These are phyloP conservation scores for Gallinago nigripennis DNA, from an alignment of 2,797 vertebrate genomes.

Conservation along the genomic window DNA sequence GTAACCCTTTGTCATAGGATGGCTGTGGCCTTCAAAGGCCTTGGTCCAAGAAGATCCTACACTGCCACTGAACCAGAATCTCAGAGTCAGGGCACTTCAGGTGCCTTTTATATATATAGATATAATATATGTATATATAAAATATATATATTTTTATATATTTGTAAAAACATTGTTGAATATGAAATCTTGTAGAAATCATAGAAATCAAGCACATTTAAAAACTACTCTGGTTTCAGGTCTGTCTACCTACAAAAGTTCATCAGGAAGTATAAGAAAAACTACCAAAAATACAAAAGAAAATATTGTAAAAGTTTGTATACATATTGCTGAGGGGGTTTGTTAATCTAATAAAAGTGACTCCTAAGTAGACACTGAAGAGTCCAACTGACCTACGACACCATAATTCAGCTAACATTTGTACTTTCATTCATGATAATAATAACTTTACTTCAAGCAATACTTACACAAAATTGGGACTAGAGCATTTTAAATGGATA, in stretches of 20 bases:
- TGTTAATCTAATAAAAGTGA: neutral
- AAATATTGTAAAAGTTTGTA: neutral
- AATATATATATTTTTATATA: neutral
- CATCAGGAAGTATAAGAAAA: neutral
- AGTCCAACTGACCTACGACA: neutral
- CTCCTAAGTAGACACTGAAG: neutral
- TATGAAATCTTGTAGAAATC: neutral
- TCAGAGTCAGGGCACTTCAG: neutral
- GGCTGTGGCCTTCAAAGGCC: neutral
- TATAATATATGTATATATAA: too few relatives aligned
- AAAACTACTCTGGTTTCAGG: neutral
- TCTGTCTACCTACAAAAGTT: neutral
- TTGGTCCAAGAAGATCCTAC: neutral
- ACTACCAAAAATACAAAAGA: neutral
- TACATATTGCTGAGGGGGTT: neutral
- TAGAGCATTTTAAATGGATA: neutral
- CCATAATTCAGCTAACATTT: neutral
- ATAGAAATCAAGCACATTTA: neutral
- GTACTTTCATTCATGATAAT: neutral
- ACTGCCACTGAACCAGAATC: neutral
- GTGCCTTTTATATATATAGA: neutral
- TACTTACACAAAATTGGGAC: neutral
- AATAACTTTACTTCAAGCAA: neutral
- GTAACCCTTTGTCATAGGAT: neutral
- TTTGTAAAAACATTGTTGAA: neutral